Evolutionary conservation across 2,888 invertebrate species (phyloP), one percentile per base, ranked within the genome.

Genomic region (Lasioglossum villosulum): DNA sequence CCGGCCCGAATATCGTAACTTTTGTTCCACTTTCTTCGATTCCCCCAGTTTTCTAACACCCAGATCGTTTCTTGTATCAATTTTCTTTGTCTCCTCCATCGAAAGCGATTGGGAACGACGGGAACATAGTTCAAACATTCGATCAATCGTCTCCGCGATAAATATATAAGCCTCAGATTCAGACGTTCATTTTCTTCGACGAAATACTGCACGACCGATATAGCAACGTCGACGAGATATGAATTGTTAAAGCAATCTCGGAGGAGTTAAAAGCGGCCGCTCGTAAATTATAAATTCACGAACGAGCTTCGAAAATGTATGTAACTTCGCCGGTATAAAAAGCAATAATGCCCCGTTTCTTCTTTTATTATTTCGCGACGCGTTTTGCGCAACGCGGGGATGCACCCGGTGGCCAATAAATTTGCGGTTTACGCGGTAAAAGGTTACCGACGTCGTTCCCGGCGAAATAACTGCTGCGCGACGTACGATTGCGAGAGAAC

Each of bases 401-500:
- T 85, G 77, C 77, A 76, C 79, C 82, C 81, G 77, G 78, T 81
- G 88, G 81, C 75, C 83, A 73, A 90, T 90, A 90, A 90, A 90
- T 90, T 90, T 86, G 78, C 88, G 84, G 82, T 82, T 82, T 83
- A 82, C 80, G 68, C 71, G 82, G 89, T 56, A 82, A 89, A 90
- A 90, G 90, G 90, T 90, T 90, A 90, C 80, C 85, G 88, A 66
- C 84, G 87, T 83, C 87, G 85, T 68, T 74, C 70, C 39, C 59
- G 72, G 73, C 73, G 76, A 84, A 86, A 82, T 82, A 86, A 75
- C 82, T 72, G 76, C 56, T 72, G 83, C 75, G 42, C 42, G 75
- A 78, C 66, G 70, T 68, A 81, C 78, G 75, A 66, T 88, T 84
- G 80, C 86, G 78, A 68, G 79, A 56, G 59, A 84, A 52, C 72